These are phyloP conservation scores for Phytoseiulus persimilis DNA, from an alignment of 2,888 invertebrate genomes.

Conservation along the genomic window DNA sequence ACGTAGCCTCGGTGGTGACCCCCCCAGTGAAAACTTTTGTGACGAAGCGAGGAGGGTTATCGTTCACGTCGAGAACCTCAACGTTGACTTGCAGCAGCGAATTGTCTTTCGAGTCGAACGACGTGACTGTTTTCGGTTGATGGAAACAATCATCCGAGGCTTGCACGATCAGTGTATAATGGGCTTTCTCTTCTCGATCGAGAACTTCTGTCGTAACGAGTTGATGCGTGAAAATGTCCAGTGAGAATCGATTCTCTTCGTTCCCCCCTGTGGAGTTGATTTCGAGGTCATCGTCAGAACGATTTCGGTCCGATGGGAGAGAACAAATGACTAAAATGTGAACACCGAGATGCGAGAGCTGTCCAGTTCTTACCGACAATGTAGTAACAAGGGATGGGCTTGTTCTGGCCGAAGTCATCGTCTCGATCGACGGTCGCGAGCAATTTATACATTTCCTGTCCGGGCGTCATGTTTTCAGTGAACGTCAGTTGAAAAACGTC, in stretches of 20 bases:
- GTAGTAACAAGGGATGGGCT: conserved; percentile 80
- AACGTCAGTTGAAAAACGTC: conserved; percentile 54
- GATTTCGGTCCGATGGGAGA: too few relatives aligned
- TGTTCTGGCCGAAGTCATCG: conserved; percentile 70
- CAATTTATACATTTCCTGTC: conserved; percentile 61
- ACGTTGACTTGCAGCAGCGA: conserved; percentile 49
- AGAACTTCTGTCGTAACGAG: conserved; percentile 58
- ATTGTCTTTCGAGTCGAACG: conserved; percentile 56
- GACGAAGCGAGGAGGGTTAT: conserved; percentile 75
- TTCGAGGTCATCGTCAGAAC: too few relatives aligned
- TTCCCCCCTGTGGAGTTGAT: conserved; percentile 56
- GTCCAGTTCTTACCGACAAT: conserved; percentile 66
- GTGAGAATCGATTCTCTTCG: conserved; percentile 61
- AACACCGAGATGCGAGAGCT: too few relatives aligned
- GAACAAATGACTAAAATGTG: too few relatives aligned
- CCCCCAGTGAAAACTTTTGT: conserved; percentile 78
- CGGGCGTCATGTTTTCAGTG: conserved; percentile 58
- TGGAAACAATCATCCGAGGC: conserved; percentile 73
- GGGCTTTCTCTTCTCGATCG: conserved; percentile 64
- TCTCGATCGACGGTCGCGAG: conserved; percentile 77
- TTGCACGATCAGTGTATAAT: conserved; percentile 64
- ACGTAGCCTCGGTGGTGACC: conserved; percentile 83
- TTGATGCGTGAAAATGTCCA: conserved; percentile 66
- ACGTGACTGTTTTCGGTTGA: conserved; percentile 56
- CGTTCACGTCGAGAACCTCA: conserved; percentile 72